Base-by-base conservation (phyloP, 2,113 vertebrate genomes). In the Urocolius indicus region DNA sequence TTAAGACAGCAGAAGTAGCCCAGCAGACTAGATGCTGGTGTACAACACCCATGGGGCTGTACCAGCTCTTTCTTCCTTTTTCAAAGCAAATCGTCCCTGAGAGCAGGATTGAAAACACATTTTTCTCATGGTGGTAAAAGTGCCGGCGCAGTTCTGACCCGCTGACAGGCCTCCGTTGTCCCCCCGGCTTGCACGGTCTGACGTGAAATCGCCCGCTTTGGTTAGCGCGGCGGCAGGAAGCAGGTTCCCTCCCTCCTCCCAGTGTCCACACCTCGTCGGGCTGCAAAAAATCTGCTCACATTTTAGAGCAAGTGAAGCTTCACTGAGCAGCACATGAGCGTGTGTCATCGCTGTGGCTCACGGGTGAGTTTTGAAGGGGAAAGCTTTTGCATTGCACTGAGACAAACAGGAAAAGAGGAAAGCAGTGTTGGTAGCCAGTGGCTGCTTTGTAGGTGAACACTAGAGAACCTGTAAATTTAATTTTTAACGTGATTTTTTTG, bases 121-220 rank as follows among this genome's bases (percentile, higher is more conserved):
- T 58, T 94, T 69, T 86, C 66, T 92, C 61, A 43, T 24, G 19
- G 10, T 4, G n/a, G 80, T 76, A 83, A 90, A 93, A 84, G 87
- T 65, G 77, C 81, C 23, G 48, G 32, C 62, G 89, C 88, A 41
- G 94, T 94, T 96, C 92, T 94, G 78, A 96, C 90, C 82, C 86
- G 32, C 95, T 23, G 51, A 18, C 81, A 68, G 52, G 65, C 61
- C 46, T n/a, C 90, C 59, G 5, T 43, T 14, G 6, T 23, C 75
- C 81, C 81, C 92, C 73, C 74, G 12, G 46, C 19, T 69, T 30
- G 72, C 91, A 46, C 26, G 51, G 79, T 34, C 43, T 29, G 55
- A 45, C 82, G 93, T 92, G 91, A 90, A 93, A 13, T 41, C 20
- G 6, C 27, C 77, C 80, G 68, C 80, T 86, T 80, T 78, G 87